Evolutionary conservation across 2,113 vertebrate species (phyloP), one percentile per base, ranked within the genome.

Genomic region (Nyctibius bracteatus): DNA sequence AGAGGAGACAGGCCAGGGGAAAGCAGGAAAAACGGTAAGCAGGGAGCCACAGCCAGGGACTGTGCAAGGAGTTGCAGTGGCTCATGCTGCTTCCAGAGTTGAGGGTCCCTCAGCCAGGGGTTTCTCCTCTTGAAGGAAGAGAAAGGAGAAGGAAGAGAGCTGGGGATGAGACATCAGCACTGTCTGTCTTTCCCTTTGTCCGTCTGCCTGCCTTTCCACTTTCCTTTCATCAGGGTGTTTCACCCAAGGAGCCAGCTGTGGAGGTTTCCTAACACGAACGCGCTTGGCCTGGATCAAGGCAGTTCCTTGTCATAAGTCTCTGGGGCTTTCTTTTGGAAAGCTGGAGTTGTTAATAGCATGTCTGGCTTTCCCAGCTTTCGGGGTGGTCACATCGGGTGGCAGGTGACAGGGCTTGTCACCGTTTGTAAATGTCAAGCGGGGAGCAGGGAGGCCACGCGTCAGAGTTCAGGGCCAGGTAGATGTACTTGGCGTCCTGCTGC

Each of bases 11-110:
- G 7, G 11, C 14, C 37, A 30, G 20, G 6, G 31, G 9, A 68
- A 73, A 51, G 16, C 10, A 55, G 6, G 28, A 74, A 58, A 82
- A 87, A 20, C 13, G 73, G 3, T 9, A 33, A 3, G 0, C 8
- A 25, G 9, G 24, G 17, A 67, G 14, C 12, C 24, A 22, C 0
- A 1, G 25, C 6, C 15, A 31, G 31, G 5, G 20, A 5, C 25
- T 13, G 9, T 21, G 8, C 5, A 68, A 70, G 14, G 52, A 72
- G 41, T 7, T 37, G 19, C 10, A 47, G 39, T 0, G 3, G 5
- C 35, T 82, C n/a, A 7, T 14, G 16, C 18, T 70, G 54, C 15
- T 66, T 13, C 49, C 16, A 28, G 18, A 39, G 6, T 2, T 47
- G 22, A 47, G 24, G 13, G 23, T 30, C 24, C 25, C 46, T 52